Conservation (phyloP, 53 echinoderm and acorn worm species). For the Astropecten irregularis region DNA sequence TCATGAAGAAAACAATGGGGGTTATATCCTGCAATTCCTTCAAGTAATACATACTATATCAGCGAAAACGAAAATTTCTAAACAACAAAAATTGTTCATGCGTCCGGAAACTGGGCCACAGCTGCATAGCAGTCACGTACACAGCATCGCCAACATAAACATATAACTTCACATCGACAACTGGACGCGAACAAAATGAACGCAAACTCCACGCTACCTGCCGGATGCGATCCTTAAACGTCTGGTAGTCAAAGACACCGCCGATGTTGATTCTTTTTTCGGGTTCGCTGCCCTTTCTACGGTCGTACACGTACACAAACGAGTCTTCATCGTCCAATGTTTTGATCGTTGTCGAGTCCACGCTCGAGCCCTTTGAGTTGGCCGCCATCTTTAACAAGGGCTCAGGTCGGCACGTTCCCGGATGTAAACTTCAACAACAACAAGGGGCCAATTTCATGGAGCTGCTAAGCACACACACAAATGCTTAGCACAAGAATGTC, state of each 20-base stretch:
- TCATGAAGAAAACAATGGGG: no score
- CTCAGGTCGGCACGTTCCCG: not conserved
- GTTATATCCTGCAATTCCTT: no score
- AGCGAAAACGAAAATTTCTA: no score
- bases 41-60: no score
- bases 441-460: no score
- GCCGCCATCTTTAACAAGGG: slow-evolving; percentile 62
- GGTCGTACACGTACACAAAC: slow-evolving; percentile 76
- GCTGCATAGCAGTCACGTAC: not conserved
- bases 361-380: slow-evolving; percentile 32
- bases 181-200: no score
- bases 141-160: not conserved
- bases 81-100: no score
- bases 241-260: slow-evolving; percentile 66
- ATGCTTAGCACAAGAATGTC: no score
- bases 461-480: no score
- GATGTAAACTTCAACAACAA: slow-evolving; percentile 3
- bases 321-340: slow-evolving; percentile 61
- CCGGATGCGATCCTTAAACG: slow-evolving; percentile 67
- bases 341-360: slow-evolving; percentile 12
- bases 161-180: no score
- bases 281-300: slow-evolving; percentile 72
- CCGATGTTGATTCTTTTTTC: slow-evolving; percentile 69
- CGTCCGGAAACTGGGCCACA: slow-evolving; percentile 27
- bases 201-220: no score